Conservation (phyloP, 2,113 vertebrate genomes). For the Bagarius yarrelli region DNA sequence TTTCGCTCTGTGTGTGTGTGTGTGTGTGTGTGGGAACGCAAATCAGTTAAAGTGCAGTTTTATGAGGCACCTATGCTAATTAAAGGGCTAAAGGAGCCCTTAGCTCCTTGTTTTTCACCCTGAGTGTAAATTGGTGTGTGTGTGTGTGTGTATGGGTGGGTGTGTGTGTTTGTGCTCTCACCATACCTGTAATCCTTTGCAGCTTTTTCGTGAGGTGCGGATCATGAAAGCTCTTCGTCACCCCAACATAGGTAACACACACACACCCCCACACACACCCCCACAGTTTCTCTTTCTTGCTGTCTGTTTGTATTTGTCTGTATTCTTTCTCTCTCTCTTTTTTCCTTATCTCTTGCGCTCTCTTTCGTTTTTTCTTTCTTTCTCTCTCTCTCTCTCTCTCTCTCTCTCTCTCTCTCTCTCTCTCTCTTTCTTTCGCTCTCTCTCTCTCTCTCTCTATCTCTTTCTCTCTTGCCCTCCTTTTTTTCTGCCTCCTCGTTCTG, state of each 20-base stretch:
- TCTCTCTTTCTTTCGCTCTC: no score
- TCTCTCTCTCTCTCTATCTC: not conserved
- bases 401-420: no score
- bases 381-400: no score
- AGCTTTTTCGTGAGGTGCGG: constrained; percentile 92
- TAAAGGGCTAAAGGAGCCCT: not conserved
- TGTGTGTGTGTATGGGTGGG: constrained; percentile 9
- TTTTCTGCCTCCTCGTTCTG: no score
- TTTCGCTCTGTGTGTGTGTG: constrained; percentile 1
- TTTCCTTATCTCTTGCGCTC: no score
- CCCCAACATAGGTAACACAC: constrained; percentile 86
- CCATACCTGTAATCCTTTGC: constrained; percentile 37
- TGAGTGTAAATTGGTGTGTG: not conserved
- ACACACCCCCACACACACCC: constrained; percentile 5
- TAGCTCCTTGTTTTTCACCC: not conserved
- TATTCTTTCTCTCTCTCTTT: no score
- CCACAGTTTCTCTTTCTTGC: not conserved
- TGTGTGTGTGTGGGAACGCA: not conserved
- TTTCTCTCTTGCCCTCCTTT: no score
- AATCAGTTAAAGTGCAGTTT: constrained; percentile 1
- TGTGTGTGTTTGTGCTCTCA: not conserved
- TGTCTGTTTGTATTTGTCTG: not conserved
- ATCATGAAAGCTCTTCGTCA: constrained; percentile 94
- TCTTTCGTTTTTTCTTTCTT: no score
- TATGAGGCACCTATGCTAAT: not conserved